Conservation (phyloP, 2,113 vertebrate species). For the Oryzias javanicus region DNA sequence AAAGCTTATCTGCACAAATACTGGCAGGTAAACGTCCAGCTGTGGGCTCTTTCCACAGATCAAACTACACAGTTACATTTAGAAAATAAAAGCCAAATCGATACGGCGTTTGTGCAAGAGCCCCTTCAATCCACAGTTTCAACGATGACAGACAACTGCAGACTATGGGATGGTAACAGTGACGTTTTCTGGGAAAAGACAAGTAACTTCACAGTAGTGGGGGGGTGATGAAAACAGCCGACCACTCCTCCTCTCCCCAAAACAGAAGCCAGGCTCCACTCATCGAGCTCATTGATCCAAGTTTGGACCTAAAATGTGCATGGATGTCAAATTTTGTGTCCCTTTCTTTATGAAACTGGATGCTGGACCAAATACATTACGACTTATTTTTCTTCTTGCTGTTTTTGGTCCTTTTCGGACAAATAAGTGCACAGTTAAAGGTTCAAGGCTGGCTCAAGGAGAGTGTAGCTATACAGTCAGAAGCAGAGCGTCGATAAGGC, state of each 20-base stretch:
- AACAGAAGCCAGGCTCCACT: constrained; percentile 34
- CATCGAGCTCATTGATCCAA: constrained; percentile 20
- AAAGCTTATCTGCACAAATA: constrained; percentile 77
- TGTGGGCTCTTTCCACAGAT: constrained; percentile 43
- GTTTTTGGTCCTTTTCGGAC: constrained; percentile 22
- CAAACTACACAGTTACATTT: constrained; percentile 20
- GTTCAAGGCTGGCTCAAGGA: constrained; percentile 28
- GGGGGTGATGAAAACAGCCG: constrained; percentile 31
- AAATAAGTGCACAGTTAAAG: constrained; percentile 46
- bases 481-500: constrained; percentile 26
- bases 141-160: constrained; percentile 50
- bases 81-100: constrained; percentile 21
- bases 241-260: constrained; percentile 63
- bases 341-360: constrained; percentile 8
- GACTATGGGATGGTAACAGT: constrained; percentile 67
- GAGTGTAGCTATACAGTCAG: constrained; percentile 30
- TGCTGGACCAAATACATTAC: neutral
- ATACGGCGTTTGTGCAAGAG: constrained; percentile 47
- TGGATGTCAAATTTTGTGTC: constrained; percentile 20
- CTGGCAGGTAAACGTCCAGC: constrained; percentile 44
- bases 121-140: constrained; percentile 36
- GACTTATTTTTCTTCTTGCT: constrained; percentile 4
- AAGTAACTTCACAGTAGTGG: constrained; percentile 45
- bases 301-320: constrained; percentile 40
- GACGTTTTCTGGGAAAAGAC: constrained; percentile 44